Percentiles rank a stretch among this genome's conserved stretches.
Evolutionary conservation across 1,140 invertebrate genomes (phyloP).

Genomic region (Drosophila orena): DNA sequence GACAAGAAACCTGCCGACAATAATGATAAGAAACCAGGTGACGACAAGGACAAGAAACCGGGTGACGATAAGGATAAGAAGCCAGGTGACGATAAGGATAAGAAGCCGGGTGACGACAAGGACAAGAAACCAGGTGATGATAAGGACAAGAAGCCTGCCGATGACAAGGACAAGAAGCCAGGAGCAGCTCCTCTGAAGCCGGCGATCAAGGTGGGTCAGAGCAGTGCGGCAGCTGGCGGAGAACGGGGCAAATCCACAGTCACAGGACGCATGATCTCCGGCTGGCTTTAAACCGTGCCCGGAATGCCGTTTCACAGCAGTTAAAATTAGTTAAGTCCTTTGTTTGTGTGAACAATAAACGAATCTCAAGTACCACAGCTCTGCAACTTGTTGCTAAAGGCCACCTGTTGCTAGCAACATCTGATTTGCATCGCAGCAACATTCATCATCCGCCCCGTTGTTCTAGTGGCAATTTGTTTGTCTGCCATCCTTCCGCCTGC

Average conservation of each 20-base stretch:
- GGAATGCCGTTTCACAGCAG: not conserved
- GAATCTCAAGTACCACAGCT: conserved; percentile 15
- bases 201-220: conserved; percentile 79
- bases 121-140: conserved; percentile 56
- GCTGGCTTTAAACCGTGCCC: conserved; percentile 64
- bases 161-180: conserved; percentile 44
- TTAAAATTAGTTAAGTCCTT: conserved; percentile 15
- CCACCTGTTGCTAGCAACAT: conserved; percentile 59
- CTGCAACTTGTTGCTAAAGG: conserved; percentile 45
- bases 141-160: conserved; percentile 22
- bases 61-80: conserved; percentile 50
- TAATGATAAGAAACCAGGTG: conserved; percentile 44
- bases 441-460: conserved; percentile 40
- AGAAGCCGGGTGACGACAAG: conserved; percentile 60
- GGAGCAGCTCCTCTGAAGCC: conserved; percentile 66
- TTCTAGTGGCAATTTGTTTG: conserved; percentile 19
- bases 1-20: conserved; percentile 37
- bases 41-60: conserved; percentile 66
- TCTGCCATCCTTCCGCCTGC: conserved; percentile 13
- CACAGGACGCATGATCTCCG: conserved; percentile 84
- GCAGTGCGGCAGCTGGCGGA: conserved; percentile 79
- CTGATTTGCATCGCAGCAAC: conserved; percentile 19
- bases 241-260: conserved; percentile 83
- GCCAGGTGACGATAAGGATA: conserved; percentile 48
- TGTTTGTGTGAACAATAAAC: conserved; percentile 50